These are phyloP conservation scores for Suncus etruscus DNA, from an alignment of 2,113 vertebrate genomes.

Conservation along the genomic window DNA sequence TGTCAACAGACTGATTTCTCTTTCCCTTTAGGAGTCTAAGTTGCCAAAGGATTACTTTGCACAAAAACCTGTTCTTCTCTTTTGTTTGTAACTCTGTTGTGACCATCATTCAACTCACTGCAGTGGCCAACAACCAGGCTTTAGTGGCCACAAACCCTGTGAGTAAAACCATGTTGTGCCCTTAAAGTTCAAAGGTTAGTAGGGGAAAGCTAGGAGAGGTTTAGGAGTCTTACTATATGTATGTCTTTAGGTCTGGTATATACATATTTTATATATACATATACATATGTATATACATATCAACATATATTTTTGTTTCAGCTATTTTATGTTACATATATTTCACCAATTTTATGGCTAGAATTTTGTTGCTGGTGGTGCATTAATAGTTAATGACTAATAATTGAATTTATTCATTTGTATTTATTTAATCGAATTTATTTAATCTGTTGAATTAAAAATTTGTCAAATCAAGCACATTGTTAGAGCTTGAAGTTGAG, in stretches of 20 bases:
- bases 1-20: conserved; percentile 72
- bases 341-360: neutral
- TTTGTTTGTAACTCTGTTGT: conserved; percentile 97
- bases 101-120: conserved; percentile 95
- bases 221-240: too few relatives aligned
- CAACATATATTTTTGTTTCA: neutral
- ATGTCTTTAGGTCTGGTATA: neutral
- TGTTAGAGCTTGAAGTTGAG: too few relatives aligned
- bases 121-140: conserved; percentile 95
- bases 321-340: neutral
- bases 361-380: neutral
- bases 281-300: too few relatives aligned
- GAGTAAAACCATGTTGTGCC: conserved; percentile 81
- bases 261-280: neutral
- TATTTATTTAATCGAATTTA: neutral
- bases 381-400: neutral
- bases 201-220: neutral
- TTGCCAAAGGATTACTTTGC: conserved; percentile 98
- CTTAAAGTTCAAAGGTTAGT: neutral
- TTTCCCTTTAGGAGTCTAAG: conserved; percentile 93
- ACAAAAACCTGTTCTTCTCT: conserved; percentile 99
- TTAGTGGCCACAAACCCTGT: conserved; percentile 95
- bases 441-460: neutral
- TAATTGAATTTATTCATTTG: neutral
- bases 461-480: too few relatives aligned